Evolutionary conservation across 2,113 vertebrate genomes (phyloP).

Genomic region (Perca schrenkii): DNA sequence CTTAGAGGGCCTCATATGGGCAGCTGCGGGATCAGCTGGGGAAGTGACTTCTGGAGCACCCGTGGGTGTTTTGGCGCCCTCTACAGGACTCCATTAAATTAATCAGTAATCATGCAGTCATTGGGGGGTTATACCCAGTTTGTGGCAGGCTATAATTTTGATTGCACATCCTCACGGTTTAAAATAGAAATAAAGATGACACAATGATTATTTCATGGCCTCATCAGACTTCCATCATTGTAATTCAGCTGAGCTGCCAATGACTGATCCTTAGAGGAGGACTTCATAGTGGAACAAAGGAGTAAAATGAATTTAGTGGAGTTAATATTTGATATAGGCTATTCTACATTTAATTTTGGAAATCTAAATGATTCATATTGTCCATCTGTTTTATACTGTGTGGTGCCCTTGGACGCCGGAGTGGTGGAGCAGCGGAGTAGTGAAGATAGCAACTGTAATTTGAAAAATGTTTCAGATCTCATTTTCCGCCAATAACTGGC

Average conservation of each 20-base stretch:
- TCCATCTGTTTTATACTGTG: constrained; percentile 26
- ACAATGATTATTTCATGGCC: constrained; percentile 9
- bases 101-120: constrained; percentile 10
- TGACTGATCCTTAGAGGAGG: constrained; percentile 7
- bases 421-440: neutral
- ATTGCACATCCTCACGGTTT: constrained; percentile 11
- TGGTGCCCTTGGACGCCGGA: neutral
- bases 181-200: constrained; percentile 19
- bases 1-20: neutral
- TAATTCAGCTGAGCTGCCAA: constrained; percentile 15
- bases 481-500: constrained; percentile 25
- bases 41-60: constrained; percentile 19
- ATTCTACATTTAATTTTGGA: constrained; percentile 41
- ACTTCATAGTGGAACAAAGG: neutral
- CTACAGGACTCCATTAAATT: constrained; percentile 43
- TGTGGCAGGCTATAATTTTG: constrained; percentile 33
- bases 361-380: constrained; percentile 59
- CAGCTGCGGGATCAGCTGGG: neutral
- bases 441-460: constrained; percentile 1
- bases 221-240: constrained; percentile 6
- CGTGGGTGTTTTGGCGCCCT: constrained; percentile 60
- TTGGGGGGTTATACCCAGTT: constrained; percentile 5
- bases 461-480: constrained; percentile 12
- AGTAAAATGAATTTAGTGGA: constrained; percentile 28
- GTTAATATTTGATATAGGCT: constrained; percentile 56